Evolutionary conservation across 1,140 invertebrate genomes (phyloP), one percentile per base, ranked within the genome.

Genomic region (Tribolium castaneum): DNA sequence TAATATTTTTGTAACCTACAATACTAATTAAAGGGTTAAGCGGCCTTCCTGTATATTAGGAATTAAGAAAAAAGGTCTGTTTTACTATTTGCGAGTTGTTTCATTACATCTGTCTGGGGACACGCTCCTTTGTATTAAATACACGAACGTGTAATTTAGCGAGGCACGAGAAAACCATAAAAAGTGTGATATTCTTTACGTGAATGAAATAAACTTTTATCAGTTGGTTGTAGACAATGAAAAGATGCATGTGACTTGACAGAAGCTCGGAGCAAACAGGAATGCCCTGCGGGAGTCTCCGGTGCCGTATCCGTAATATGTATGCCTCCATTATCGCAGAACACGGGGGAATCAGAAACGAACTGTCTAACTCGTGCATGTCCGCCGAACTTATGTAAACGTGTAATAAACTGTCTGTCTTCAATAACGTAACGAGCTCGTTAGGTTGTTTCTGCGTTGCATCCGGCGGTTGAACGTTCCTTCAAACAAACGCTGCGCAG

Each of bases 321-420:
- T 72, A 70, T 54, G 76, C 70, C 52, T 77, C 76, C 76, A 62
- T 35, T 72, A 77, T 77, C 50, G 70, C n/a, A 51, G 51, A 78
- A 25, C 70, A 6, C 49, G 6, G 9, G 70, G 54, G 54, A 73
- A 73, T 35, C 49, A 73, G 50, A 51, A 56, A 56, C 25, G 52
- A 77, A 77, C 73, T 76, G 75, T 76, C 75, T 39, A 70, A 76
- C 62, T 66, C 49, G 25, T 39, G 6, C 59, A 59, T 14, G 30
- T 12, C 71, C 16, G 49, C 16, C 71, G 22, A 73, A 73, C 71
- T 73, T 73, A 73, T 73, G 71, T 73, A 73, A 52, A 73, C 71
- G 52, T 22, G 71, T 73, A 73, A 73, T 54, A 39, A 52, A 73
- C 50, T 54, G 71, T 54, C 71, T 54, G 71, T 73, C 71, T 73